Evolutionary conservation across 2,888 invertebrate species (phyloP), one percentile per base, ranked within the genome.

Genomic region (Acanthosepion lycidas): DNA sequence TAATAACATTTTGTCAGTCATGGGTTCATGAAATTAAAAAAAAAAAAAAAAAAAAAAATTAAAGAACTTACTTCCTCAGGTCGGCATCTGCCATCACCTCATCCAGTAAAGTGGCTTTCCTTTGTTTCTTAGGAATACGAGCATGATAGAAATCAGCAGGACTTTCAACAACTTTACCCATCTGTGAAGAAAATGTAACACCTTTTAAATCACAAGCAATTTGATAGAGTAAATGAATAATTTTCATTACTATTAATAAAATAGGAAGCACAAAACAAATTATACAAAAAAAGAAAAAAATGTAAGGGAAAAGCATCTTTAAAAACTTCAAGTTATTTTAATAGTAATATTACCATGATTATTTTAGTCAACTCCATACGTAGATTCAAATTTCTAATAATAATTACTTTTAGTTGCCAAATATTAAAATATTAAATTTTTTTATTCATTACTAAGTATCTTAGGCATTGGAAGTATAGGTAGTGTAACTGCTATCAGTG

Each of bases 31-130:
- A 42, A 92, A 92, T 23, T 20, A 20, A 33, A 49, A 92, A 23
- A 26, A 92, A 51, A 6, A 53, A 42, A 20, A 33, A 49, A 92
- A 23, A 26, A 92, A 51, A 6, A 53, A 8, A 93, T 93, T 93
- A 93, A 53, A 18, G 26, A 94, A 96, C 97, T 95, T 95, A 97
- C 97, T 96, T 96, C 95, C 97, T 97, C 95, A 99, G 98, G 96
- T 99, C 98, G 0, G 98, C 98, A 98, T 99, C 99, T 0, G 98
- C 98, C 97, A 99, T 97, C 6, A 99, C 98, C 97, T 99, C 99
- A 96, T 99, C 99, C 0, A 99, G 99, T 96, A 99, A 98, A 0
- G 99, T 99, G 95, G 98, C 98, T 97, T 99, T 99, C 53, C 99
- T 98, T 96, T 99, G 98, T 97, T 99, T 99, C 96, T 98, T 98